These are phyloP conservation scores for Burhinus oedicnemus DNA, from an alignment of 2,113 vertebrate species.

Conservation along the genomic window DNA sequence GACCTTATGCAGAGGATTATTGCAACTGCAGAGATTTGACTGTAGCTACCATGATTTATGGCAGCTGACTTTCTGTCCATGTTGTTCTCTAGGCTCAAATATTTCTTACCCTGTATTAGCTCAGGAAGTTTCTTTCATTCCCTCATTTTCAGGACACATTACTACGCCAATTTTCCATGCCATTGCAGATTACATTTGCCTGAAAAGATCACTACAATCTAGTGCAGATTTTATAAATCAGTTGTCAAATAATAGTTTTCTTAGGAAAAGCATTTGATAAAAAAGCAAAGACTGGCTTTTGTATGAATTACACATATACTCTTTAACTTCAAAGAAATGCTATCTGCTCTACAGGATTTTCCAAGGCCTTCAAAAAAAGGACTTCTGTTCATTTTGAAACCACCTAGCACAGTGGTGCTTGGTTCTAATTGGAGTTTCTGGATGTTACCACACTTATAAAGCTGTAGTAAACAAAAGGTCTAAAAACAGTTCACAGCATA, in stretches of 20 bases:
- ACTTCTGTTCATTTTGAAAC: neutral
- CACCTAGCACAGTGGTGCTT: neutral
- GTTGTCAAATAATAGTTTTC: conserved; percentile 6
- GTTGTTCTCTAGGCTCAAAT: conserved; percentile 7
- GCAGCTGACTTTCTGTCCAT: neutral
- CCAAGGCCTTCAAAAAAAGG: neutral
- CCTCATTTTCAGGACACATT: neutral
- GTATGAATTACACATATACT: neutral
- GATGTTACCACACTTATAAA: neutral
- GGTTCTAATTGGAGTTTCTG: neutral
- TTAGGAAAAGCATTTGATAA: neutral
- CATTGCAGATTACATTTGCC: neutral
- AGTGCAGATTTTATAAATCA: neutral
- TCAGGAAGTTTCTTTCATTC: neutral
- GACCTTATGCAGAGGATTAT: neutral
- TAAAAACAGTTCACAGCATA: neutral
- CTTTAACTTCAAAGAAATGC: neutral
- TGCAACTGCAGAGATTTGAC: neutral
- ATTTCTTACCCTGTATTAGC: neutral
- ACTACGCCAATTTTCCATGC: neutral
- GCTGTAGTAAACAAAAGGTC: neutral
- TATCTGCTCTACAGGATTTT: neutral
- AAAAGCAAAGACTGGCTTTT: neutral
- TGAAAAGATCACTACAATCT: neutral
- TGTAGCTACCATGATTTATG: conserved; percentile 2